phyloP scores from a whole-genome alignment of 2,797 vertebrate genomes.

The Aplochiton taeniatus region DNA sequence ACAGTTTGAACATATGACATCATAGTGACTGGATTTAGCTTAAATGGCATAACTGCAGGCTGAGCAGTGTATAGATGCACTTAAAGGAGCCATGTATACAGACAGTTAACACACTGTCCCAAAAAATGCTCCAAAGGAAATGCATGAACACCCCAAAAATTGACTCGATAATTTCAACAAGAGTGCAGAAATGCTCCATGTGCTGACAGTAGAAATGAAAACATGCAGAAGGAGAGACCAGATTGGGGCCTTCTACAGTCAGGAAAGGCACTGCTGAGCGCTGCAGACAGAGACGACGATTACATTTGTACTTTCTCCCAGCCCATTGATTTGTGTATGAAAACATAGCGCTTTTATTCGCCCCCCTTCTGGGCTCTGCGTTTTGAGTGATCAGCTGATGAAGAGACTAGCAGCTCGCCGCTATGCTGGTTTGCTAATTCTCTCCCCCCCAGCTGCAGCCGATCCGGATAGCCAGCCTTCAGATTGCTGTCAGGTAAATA shows the following conservation, averaged over 20 bases:
- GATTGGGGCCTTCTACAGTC: conserved; percentile 89
- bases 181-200: conserved; percentile 64
- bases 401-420: conserved; percentile 99
- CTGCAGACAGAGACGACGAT: conserved; percentile 87
- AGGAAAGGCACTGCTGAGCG: conserved; percentile 91
- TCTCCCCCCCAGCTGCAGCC: conserved; percentile 93
- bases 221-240: conserved; percentile 85
- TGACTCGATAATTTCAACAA: conserved; percentile 69
- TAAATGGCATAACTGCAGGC: conserved; percentile 14
- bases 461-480: conserved; percentile 93
- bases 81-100: conserved; percentile 13
- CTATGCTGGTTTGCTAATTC: conserved; percentile 99
- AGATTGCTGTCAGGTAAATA: conserved; percentile 98
- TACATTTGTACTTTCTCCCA: conserved; percentile 79
- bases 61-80: conserved; percentile 20
- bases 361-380: conserved; percentile 84
- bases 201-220: conserved; percentile 95
- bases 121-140: conserved; percentile 31
- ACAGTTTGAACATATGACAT: no score
- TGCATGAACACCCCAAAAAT: conserved; percentile 46
- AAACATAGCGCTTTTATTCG: conserved; percentile 94
- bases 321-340: conserved; percentile 95
- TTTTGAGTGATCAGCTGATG: conserved; percentile 99
- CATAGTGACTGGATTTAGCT: no score
- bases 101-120: conserved; percentile 1